Percentiles rank a stretch among this genome's conserved stretches.
These are phyloP conservation scores for Nothoprocta perdicaria DNA, from an alignment of 2,113 vertebrate species.

Conservation along the genomic window DNA sequence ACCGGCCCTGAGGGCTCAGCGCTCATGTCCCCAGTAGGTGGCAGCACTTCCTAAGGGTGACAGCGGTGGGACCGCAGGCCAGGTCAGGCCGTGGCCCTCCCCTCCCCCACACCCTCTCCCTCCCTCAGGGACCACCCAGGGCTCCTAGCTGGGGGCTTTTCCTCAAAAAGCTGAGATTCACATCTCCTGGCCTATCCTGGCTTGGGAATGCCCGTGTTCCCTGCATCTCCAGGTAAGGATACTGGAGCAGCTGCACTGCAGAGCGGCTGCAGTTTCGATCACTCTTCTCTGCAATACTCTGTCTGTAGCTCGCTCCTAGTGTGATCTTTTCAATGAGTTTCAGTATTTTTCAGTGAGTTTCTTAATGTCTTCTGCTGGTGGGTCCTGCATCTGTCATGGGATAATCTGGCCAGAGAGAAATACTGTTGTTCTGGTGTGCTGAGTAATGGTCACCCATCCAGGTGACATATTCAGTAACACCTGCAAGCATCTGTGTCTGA, in stretches of 20 bases:
- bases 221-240: background rate
- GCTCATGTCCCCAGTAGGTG: conserved; percentile 14
- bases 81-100: background rate
- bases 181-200: background rate
- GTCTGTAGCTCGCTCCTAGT: background rate
- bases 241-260: background rate
- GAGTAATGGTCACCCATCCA: background rate
- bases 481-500: background rate
- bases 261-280: background rate
- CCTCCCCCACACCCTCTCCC: background rate
- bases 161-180: background rate
- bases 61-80: background rate
- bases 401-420: background rate
- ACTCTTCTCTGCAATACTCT: background rate
- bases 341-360: background rate
- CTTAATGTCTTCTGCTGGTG: background rate
- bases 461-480: background rate
- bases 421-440: accelerated
- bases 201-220: background rate
- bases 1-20: accelerated
- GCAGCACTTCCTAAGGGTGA: conserved; percentile 36
- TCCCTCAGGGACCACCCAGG: background rate
- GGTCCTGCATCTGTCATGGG: no score
- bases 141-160: background rate
- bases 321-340: background rate